Base-by-base conservation (phyloP, 2,797 vertebrate species). In the Alca torda region DNA sequence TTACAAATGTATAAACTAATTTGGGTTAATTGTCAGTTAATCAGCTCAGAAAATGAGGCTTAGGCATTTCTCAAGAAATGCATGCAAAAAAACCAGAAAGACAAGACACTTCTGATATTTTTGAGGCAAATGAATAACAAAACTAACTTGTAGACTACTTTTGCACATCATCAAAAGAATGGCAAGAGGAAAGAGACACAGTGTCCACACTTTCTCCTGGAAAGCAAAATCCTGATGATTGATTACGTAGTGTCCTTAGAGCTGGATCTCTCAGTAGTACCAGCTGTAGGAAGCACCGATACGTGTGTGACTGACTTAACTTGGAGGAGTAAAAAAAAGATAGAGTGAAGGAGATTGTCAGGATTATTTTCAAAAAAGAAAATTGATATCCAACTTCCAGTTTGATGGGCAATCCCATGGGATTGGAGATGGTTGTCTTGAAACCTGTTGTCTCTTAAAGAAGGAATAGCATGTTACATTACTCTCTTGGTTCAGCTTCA, bases 1-100 rank as follows among this genome's bases (percentile, higher is more conserved):
- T 93, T 73, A 48, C 61, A 84, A 48, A 78, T 26, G 16, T 13
- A n/a, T n/a, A 33, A 89, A 41, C 12, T 65, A 90, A 93, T 93
- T 94, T 63, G 77, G 74, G 70, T 54, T 94, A 92, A 96, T 92
- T 95, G 61, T 92, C 92, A 93, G 84, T 87, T 92, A 59, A 95
- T 95, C 93, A 84, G 45, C 65, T 59, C 37, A 17, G 68, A 86
- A 94, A 72, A 88, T 1, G 2, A 76, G 64, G 50, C 35, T 46
- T 5, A 41, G 54, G 35, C 21, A 9, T 54, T 89, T 77, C 57
- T 67, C 3, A 4, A 59, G 67, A 76, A 31, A 30, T 3, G 4
- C 48, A 7, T 45, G 39, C 53, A 74, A 39, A 5, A 59, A 61
- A 78, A 45, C 6, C 46, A 54, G 35, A 31, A 75, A 81, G 25